Evolutionary conservation across 2,888 invertebrate species (phyloP), one percentile per base, ranked within the genome.

Genomic region (Chaetogeoica ovagalla): DNA sequence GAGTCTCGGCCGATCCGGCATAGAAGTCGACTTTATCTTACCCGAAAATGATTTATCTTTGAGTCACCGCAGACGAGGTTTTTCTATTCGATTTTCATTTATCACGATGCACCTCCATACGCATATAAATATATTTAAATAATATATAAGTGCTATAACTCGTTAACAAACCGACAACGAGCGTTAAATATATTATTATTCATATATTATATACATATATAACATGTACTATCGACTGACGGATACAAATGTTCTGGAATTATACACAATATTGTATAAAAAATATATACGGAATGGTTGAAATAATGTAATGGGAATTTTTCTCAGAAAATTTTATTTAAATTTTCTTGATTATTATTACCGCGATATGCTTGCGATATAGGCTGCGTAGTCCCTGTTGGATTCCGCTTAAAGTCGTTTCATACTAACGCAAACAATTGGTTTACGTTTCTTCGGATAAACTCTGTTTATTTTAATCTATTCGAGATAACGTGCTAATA

Each of bases 31-130:
- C 48, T 48, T 3, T 13, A 39, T 48, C 48, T 30, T 39, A 74
- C 39, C 39, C 30, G 37, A 69, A 19, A 55, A 69, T 55, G 52
- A 74, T 74, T 55, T 52, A 65, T 74, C 55, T 70, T 37, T 13
- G n/a, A 57, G 70, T 37, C 37, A 57, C n/a, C 7, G 66, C 30
- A 52, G 72, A 72, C 57, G n/a, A 37, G 63, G n/a, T 39, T 13
- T 43, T 63, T 17, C n/a, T 9, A 65, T 65, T 65, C 55, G 65
- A 55, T 63, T 74, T 63, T 74, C 21, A 65, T 74, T 74, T 74
- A 55, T 74, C 63, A 74, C 74, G 37, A 74, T 63, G 63, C 52
- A 63, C 37, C 19, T 21, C 30, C 7, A 43, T 43, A 43, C 43
- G 11, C 43, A 9, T 11, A 7, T 9, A 9, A 43, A 5, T 11